Base-by-base conservation (phyloP, 2,888 invertebrate species). In the Saturnia japonica region DNA sequence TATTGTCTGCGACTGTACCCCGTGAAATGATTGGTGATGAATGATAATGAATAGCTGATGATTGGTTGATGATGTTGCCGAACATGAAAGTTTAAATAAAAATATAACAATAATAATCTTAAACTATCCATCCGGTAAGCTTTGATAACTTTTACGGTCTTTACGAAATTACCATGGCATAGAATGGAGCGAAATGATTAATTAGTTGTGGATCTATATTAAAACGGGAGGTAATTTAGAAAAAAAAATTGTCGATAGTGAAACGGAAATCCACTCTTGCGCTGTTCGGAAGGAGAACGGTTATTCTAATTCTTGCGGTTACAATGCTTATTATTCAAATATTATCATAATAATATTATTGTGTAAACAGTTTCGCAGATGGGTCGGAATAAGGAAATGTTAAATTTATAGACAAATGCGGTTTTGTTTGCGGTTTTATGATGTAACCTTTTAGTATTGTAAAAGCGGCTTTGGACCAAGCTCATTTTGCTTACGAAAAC, bases 311-410 rank as follows among this genome's bases (percentile, higher is more conserved):
- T 81, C 42, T 57, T 89, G 88, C 86, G 88, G 88, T 90, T 88
- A 87, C 85, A 85, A 74, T 78, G 80, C 82, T 86, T 87, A 85
- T 85, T 85, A 85, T 86, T 84, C 81, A 42, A 68, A 60, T 74
- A 78, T 78, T 81, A 79, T 86, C 83, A 84, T 86, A 86, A n/a
- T n/a, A n/a, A 83, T 83, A 77, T 81, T 83, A 82, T 84, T 84
- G 83, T 83, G 83, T 82, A 85, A 85, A 82, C 83, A 80, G 77
- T 76, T 75, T 77, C 73, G 79, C 77, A 81, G 84, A 86, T 82
- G 82, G 82, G 76, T 77, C 76, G 80, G 81, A 87, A 91, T 88
- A 88, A 89, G 91, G 91, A 91, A 91, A 86, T 82, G 75, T 22
- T 70, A 70, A 66, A 67, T 70, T 70, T 70, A 70, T 70, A 66